Percentiles rank a stretch among this genome's conserved stretches.
phyloP scores from a whole-genome alignment of 2,113 vertebrate genomes.

The Desmodus rotundus region DNA sequence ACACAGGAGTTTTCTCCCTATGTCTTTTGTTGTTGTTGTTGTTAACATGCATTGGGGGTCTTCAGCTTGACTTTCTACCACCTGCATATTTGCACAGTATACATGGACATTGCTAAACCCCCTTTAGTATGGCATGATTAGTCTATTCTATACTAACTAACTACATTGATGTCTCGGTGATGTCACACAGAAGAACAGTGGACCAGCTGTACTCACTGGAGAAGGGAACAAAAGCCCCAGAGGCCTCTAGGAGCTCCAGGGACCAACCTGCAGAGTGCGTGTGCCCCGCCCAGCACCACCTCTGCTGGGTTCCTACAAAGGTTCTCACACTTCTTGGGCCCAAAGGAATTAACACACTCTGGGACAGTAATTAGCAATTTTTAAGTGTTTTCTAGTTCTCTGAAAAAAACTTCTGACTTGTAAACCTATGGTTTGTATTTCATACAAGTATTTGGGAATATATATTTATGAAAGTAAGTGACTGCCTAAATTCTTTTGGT shows the following conservation, averaged over 20 bases:
- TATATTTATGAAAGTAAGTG: background rate
- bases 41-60: background rate
- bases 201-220: background rate
- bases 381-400: conserved; percentile 12
- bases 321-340: background rate
- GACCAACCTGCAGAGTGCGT: background rate
- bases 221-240: background rate
- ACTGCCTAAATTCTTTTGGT: background rate
- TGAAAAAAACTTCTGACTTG: background rate
- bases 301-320: background rate
- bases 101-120: background rate
- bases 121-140: background rate
- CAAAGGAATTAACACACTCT: background rate
- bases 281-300: background rate
- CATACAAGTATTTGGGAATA: background rate
- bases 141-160: background rate
- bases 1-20: background rate
- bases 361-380: background rate
- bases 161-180: background rate
- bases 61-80: background rate
- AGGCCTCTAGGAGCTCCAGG: background rate
- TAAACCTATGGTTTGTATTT: background rate
- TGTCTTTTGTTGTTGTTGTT: background rate
- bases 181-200: background rate
- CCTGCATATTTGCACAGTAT: background rate